Percentiles rank a stretch among this genome's conserved stretches.
phyloP scores from a whole-genome alignment of 2,888 invertebrate species.

The Himalopsyche anomala region DNA sequence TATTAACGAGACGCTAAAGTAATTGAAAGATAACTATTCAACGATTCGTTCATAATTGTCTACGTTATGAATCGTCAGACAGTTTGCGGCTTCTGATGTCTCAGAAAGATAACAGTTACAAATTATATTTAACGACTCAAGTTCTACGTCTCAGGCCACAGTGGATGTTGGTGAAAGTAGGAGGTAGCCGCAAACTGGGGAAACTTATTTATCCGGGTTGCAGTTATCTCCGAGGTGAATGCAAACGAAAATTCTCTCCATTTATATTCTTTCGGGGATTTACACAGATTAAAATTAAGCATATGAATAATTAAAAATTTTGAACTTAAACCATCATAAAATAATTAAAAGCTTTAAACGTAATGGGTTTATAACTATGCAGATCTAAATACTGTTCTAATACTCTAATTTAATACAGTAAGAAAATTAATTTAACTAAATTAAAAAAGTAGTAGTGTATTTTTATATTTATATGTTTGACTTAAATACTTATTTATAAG shows the following conservation, averaged over 20 bases:
- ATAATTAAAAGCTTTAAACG: background rate
- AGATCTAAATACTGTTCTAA: no score
- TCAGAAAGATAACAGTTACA: slow-evolving; percentile 52
- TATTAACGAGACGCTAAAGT: no score
- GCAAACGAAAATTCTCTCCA: slow-evolving; percentile 28
- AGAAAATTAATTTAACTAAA: no score
- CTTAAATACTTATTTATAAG: no score
- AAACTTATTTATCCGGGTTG: slow-evolving; percentile 46
- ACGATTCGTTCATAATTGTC: background rate
- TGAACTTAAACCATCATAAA: background rate
- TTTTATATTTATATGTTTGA: no score
- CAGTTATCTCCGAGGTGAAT: slow-evolving; percentile 47
- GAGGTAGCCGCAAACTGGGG: slow-evolving; percentile 43
- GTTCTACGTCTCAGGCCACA: slow-evolving; percentile 43
- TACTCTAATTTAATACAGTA: no score
- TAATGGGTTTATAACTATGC: background rate
- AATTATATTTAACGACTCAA: slow-evolving; percentile 61
- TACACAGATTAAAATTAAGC: slow-evolving; percentile 49
- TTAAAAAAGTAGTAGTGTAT: no score
- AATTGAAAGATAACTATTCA: no score
- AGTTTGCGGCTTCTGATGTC: slow-evolving; percentile 47
- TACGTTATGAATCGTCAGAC: slow-evolving; percentile 22
- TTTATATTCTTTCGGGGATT: slow-evolving; percentile 46
- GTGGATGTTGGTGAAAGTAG: slow-evolving; percentile 40
- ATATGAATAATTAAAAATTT: slow-evolving; percentile 6